Conservation (phyloP, 2,113 vertebrate species). For the Embiotoca jacksoni region DNA sequence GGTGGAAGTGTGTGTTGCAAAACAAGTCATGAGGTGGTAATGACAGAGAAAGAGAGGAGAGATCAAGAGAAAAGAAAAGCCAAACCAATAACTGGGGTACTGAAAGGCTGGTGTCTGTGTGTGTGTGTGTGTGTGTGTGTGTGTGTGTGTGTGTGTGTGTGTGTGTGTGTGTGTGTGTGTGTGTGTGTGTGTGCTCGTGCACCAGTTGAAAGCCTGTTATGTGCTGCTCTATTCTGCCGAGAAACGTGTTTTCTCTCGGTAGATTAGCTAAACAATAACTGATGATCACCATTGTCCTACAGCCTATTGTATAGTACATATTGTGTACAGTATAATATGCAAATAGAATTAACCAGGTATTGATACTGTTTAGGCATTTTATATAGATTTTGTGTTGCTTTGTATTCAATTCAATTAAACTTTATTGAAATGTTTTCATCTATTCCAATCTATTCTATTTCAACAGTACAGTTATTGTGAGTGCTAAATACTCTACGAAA, state of each 20-base stretch:
- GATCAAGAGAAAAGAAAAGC: conserved; percentile 32
- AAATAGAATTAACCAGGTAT: conserved; percentile 62
- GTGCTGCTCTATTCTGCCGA: conserved; percentile 45
- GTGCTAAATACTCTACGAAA: background rate
- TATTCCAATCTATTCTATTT: background rate
- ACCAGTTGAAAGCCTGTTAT: conserved; percentile 38
- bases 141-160: conserved; percentile 20
- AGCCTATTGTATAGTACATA: conserved; percentile 46
- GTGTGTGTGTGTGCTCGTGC: conserved; percentile 1
- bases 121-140: conserved; percentile 18
- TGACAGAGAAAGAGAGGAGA: background rate
- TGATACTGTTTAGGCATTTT: background rate
- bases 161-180: background rate
- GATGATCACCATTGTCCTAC: conserved; percentile 68
- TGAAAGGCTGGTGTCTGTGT: conserved; percentile 35
- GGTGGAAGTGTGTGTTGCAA: background rate
- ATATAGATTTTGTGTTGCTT: conserved; percentile 7
- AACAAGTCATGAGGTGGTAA: background rate
- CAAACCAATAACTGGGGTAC: conserved; percentile 37
- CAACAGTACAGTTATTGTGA: background rate
- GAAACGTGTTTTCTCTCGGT: conserved; percentile 60
- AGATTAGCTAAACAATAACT: conserved; percentile 76
- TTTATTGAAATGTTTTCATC: background rate
- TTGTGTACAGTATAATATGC: conserved; percentile 32
- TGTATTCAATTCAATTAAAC: background rate